phyloP scores from a whole-genome alignment of 2,888 invertebrate species.

The Hetaerina titia region DNA sequence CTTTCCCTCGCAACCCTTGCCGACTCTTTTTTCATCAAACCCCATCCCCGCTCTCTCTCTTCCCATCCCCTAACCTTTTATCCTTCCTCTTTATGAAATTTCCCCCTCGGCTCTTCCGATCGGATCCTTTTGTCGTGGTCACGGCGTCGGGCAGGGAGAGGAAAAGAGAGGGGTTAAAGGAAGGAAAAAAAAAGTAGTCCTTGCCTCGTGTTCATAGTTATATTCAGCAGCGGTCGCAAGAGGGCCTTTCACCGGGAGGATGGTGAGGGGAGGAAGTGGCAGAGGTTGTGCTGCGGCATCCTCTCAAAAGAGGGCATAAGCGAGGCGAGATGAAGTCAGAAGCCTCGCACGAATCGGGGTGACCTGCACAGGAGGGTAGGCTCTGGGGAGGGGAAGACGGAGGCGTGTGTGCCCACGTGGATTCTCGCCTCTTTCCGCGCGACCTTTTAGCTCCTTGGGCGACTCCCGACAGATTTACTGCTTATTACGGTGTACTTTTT shows the following conservation, averaged over 20 bases:
- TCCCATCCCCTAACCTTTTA: background rate
- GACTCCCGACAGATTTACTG: background rate
- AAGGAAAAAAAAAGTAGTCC: background rate
- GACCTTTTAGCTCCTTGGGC: background rate
- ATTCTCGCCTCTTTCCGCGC: background rate
- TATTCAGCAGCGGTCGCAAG: background rate
- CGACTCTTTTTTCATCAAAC: background rate
- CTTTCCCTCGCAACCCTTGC: background rate
- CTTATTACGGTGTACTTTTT: background rate
- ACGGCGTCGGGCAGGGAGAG: background rate
- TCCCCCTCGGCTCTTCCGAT: background rate
- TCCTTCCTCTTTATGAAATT: background rate
- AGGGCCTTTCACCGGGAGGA: background rate
- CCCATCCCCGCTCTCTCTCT: background rate
- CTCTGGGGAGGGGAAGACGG: background rate
- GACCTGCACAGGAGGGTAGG: background rate
- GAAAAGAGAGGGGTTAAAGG: background rate
- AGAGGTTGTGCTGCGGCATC: background rate
- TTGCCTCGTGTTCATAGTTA: background rate
- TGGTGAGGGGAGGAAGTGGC: background rate
- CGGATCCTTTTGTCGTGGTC: background rate
- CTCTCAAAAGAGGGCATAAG: conserved; percentile 23
- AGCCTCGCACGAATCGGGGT: background rate
- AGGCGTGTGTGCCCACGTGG: background rate
- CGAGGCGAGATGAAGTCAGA: background rate